Base-by-base conservation (phyloP, 2,888 invertebrate genomes). In the Parnassius apollo region DNA sequence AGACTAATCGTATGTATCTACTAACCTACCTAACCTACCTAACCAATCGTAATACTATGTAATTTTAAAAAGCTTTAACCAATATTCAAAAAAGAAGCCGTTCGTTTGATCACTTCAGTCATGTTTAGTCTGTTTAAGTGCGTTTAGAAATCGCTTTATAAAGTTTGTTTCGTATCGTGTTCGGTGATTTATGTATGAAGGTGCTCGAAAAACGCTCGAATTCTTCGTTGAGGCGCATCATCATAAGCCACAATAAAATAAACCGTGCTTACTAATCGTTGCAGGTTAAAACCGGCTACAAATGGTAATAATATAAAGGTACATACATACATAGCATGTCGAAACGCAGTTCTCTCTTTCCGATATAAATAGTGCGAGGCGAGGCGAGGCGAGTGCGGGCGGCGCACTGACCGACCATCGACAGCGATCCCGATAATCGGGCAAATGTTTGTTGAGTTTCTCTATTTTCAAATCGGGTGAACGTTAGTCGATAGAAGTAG, bases 341-440 rank as follows among this genome's bases (percentile, higher is more conserved):
- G 85, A 87, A 85, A 83, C 80, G 83, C 79, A 75, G 83, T 83
- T 83, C 84, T 83, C 85, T 85, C 85, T 85, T 86, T 83, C 79
- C 80, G 88, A 86, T 90, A 90, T 91, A 91, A 91, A 90, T 90
- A 91, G 90, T 90, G 86, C 85, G 83, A 82, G 83, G 80, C 82
- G 84, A 82, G 79, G 75, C 81, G 82, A 75, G 77, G 68, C 69
- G 67, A 69, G 76, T 77, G 79, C 82, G 75, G 86, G 79, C 82
- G 75, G 86, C 86, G 87, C 85, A 88, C 81, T 87, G 88, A 88
- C 88, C 88, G 86, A 82, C 83, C 87, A 86, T 89, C 89, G 88
- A 88, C 90, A 86, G 85, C 85, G 83, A 86, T 87, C 85, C 86
- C 86, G 87, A 89, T 89, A 80, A 90, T 88, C 88, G 83, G 83